phyloP scores from a whole-genome alignment of 53 echinoderm and acorn worm genomes.

The Pentamera pediparva region DNA sequence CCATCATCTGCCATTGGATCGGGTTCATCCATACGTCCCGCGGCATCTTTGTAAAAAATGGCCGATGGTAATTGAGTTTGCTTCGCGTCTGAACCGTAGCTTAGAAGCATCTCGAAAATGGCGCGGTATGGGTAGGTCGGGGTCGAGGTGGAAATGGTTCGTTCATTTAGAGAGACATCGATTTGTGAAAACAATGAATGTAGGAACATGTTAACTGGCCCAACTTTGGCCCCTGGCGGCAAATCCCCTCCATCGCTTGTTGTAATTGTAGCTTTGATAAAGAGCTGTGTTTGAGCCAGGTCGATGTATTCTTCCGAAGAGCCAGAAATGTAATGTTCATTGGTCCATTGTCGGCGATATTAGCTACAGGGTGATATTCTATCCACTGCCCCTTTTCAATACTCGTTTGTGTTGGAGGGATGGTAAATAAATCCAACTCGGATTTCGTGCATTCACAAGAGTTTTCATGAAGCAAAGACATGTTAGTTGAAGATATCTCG shows the following conservation, averaged over 20 bases:
- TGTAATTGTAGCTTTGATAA: constrained; percentile 36
- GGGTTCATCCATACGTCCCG: constrained; percentile 23
- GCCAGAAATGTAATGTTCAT: constrained; percentile 43
- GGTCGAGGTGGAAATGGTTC: constrained; percentile 43
- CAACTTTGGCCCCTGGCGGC: not conserved
- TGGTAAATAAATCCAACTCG: constrained; percentile 55
- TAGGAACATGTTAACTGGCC: constrained; percentile 41
- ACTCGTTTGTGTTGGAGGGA: constrained; percentile 58
- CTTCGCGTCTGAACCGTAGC: constrained; percentile 53
- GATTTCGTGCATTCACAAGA: constrained; percentile 72
- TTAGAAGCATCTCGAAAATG: constrained; percentile 37
- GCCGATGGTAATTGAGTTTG: constrained; percentile 45
- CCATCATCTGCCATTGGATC: not conserved
- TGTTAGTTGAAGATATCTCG: constrained; percentile 28
- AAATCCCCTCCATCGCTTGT: not conserved
- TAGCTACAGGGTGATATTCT: constrained; percentile 52
- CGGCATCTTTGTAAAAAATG: constrained; percentile 57
- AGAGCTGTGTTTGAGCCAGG: constrained; percentile 37
- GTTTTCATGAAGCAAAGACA: constrained; percentile 58
- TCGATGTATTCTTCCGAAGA: constrained; percentile 50
- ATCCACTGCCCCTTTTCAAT: constrained; percentile 34
- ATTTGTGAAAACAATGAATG: constrained; percentile 58
- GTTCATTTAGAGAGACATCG: constrained; percentile 47
- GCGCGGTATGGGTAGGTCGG: constrained; percentile 49
- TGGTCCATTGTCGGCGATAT: constrained; percentile 23